phyloP scores from a whole-genome alignment of 2,113 vertebrate species.

The Narcine bancroftii region DNA sequence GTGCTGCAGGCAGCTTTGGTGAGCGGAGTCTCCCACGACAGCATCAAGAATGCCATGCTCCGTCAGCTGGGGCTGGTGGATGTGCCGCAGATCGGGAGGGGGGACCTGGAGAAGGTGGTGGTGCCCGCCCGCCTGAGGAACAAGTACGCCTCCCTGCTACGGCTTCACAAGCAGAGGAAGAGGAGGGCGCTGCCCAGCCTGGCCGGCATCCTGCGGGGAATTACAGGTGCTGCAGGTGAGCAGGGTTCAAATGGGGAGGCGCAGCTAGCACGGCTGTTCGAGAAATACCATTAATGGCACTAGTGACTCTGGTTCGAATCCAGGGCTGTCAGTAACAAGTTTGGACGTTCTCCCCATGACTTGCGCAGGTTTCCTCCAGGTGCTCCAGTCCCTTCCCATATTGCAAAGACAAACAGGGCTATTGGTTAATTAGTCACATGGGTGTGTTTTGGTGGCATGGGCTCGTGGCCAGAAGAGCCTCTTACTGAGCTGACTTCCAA shows the following conservation, averaged over 20 bases:
- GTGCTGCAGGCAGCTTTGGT: conserved; percentile 43
- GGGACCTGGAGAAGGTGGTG: conserved; percentile 68
- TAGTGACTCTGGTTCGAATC: too few species aligned
- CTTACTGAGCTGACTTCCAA: too few species aligned
- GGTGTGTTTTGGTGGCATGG: too few species aligned
- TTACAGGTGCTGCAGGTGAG: conserved; percentile 73
- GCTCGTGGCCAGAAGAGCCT: too few species aligned
- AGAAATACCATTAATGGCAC: too few species aligned
- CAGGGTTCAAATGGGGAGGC: background rate
- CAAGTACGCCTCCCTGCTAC: conserved; percentile 76
- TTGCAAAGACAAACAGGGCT: too few species aligned
- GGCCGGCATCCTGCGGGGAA: conserved; percentile 73
- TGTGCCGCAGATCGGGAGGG: conserved; percentile 64
- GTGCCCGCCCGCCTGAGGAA: conserved; percentile 68
- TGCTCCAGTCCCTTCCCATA: too few species aligned
- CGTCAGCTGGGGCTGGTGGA: conserved; percentile 67
- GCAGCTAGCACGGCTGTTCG: too few species aligned
- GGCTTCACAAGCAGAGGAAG: conserved; percentile 66
- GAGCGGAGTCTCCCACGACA: conserved; percentile 59
- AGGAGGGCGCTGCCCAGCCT: conserved; percentile 73
- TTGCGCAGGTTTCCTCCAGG: too few species aligned
- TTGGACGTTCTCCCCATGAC: too few species aligned
- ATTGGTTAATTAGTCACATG: too few species aligned
- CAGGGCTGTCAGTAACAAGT: too few species aligned
- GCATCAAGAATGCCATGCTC: conserved; percentile 67